Percentiles rank a stretch among this genome's conserved stretches.
These are phyloP conservation scores for Puntigrus tetrazona DNA, from an alignment of 2,113 vertebrate genomes.

Conservation along the genomic window DNA sequence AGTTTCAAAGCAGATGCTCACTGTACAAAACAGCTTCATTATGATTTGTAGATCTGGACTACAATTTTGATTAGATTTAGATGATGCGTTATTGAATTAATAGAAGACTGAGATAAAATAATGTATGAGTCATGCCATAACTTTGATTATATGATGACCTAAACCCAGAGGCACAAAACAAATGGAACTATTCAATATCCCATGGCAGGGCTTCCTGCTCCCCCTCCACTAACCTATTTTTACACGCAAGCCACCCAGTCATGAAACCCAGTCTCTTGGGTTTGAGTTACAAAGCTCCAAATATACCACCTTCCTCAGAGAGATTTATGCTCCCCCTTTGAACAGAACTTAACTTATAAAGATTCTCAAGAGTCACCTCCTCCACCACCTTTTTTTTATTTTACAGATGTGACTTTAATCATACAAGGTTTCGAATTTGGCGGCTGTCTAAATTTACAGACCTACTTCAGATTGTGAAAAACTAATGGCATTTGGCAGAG, in stretches of 20 bases:
- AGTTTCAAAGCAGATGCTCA: background rate
- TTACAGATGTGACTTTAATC: background rate
- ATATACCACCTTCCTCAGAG: slow-evolving; percentile 66
- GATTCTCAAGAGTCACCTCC: slow-evolving; percentile 37
- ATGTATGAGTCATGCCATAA: background rate
- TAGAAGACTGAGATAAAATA: background rate
- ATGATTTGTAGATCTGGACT: background rate
- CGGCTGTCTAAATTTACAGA: background rate
- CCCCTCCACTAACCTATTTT: slow-evolving; percentile 69
- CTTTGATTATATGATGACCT: background rate
- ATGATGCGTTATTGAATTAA: background rate
- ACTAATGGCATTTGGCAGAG: slow-evolving; percentile 49
- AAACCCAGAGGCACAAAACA: background rate
- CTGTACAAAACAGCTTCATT: background rate
- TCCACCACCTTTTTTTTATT: background rate
- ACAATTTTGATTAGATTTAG: background rate
- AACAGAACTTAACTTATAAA: slow-evolving; percentile 74
- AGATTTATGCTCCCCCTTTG: slow-evolving; percentile 60
- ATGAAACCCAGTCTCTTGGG: slow-evolving; percentile 56
- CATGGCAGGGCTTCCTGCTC: slow-evolving; percentile 55
- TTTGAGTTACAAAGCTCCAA: slow-evolving; percentile 75
- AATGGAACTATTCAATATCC: slow-evolving; percentile 53
- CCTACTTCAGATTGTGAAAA: background rate
- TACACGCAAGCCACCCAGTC: slow-evolving; percentile 52
- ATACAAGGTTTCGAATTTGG: background rate